Percentiles rank a stretch among this genome's conserved stretches.
These are phyloP conservation scores for Nasua narica DNA, from an alignment of 2,797 vertebrate species.

Conservation along the genomic window DNA sequence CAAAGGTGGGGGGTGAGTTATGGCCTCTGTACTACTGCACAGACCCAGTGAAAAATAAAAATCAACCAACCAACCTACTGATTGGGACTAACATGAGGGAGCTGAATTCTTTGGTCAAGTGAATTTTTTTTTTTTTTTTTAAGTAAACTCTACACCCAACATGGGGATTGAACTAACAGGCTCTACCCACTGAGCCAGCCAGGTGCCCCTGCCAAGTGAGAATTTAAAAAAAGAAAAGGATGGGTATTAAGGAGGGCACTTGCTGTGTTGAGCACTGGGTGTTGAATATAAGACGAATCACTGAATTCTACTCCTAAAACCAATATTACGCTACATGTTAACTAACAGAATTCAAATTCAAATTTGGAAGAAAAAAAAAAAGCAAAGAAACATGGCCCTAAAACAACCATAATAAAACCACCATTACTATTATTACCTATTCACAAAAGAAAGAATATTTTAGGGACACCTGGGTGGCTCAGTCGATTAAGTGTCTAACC, in stretches of 20 bases:
- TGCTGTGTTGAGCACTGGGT: not conserved
- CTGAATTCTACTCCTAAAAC: not conserved
- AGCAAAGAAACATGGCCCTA: not conserved
- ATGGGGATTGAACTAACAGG: not conserved
- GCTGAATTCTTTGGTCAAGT: not conserved
- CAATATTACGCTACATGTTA: not conserved
- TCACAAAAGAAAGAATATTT: not conserved
- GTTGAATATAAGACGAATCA: not conserved
- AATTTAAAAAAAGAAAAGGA: not conserved
- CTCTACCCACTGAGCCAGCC: not conserved
- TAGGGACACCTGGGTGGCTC: not conserved
- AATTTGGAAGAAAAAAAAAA: not conserved
- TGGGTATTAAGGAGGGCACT: not conserved
- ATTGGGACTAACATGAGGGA: not conserved
- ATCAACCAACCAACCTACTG: not conserved
- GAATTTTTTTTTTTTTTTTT: not conserved
- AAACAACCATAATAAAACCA: not conserved
- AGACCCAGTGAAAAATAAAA: not conserved
- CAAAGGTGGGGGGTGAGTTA: not conserved
- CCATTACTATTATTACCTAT: not conserved
- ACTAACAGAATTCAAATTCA: not conserved
- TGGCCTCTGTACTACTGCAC: not conserved
- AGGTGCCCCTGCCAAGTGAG: not conserved
- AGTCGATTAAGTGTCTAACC: not conserved
- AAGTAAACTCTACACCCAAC: not conserved